Evolutionary conservation across 2,113 vertebrate species (phyloP).

Genomic region (Heterotis niloticus): DNA sequence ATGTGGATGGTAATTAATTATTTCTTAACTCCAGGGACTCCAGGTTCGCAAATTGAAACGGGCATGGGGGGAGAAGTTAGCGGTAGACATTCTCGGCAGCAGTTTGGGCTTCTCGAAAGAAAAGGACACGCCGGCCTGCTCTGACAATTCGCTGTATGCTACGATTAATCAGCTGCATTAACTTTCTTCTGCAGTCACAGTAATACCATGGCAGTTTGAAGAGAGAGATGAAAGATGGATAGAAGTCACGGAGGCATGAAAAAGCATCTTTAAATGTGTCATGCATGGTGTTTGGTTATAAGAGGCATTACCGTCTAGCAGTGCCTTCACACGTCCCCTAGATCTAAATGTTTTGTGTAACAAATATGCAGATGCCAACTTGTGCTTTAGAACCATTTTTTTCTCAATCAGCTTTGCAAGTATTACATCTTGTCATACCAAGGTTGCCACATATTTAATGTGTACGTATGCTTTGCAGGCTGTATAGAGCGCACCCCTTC

Average conservation of each 20-base stretch:
- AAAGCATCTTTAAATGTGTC: not conserved
- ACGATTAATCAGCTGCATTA: slow-evolving; percentile 22
- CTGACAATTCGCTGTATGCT: not conserved
- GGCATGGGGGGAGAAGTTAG: not conserved
- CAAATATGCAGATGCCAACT: too few relatives aligned
- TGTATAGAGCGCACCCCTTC: too few relatives aligned
- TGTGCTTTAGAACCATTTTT: not conserved
- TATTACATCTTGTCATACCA: too few relatives aligned
- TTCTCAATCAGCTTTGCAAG: not conserved
- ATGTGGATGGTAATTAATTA: slow-evolving; percentile 68
- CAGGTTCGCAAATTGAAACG: slow-evolving; percentile 35
- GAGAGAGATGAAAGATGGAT: not conserved
- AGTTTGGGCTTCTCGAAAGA: slow-evolving; percentile 23
- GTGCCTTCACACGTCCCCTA: not conserved
- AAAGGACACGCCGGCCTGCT: slow-evolving; percentile 22
- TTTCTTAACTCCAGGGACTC: slow-evolving; percentile 55
- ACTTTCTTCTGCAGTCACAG: slow-evolving; percentile 12
- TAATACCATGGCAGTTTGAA: not conserved
- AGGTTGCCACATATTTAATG: not conserved
- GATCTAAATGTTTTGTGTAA: not conserved
- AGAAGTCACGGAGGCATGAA: not conserved
- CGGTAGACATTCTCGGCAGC: slow-evolving; percentile 16
- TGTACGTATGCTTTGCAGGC: not conserved
- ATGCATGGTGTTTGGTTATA: not conserved
- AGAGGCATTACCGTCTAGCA: not conserved